These are phyloP conservation scores for Ifrita kowaldi DNA, from an alignment of 2,113 vertebrate species.

Conservation along the genomic window DNA sequence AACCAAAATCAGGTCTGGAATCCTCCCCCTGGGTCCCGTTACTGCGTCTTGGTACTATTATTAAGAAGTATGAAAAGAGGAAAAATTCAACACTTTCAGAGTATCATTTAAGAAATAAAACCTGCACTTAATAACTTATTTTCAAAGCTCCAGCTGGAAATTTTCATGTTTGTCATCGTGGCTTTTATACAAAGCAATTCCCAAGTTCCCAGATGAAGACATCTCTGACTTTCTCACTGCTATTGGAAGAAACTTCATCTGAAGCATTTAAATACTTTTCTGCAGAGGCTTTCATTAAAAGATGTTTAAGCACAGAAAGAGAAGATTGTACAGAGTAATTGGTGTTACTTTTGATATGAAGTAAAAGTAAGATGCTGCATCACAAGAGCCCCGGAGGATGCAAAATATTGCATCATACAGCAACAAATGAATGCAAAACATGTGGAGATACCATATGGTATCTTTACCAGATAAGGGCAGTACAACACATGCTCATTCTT, in stretches of 20 bases:
- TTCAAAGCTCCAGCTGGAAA: background rate
- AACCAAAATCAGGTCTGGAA: background rate
- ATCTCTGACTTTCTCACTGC: background rate
- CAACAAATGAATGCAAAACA: background rate
- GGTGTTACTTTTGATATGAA: background rate
- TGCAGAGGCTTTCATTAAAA: background rate
- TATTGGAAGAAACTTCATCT: background rate
- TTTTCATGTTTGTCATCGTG: background rate
- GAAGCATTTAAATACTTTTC: background rate
- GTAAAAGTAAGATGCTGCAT: background rate
- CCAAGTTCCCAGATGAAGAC: background rate
- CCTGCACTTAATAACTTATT: background rate
- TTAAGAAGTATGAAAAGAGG: background rate
- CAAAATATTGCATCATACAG: constrained; percentile 70
- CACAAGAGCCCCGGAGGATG: background rate
- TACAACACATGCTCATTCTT: background rate
- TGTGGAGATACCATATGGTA: constrained; percentile 5
- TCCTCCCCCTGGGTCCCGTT: background rate
- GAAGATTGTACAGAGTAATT: background rate
- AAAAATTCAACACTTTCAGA: background rate
- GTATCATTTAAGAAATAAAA: background rate
- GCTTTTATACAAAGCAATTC: background rate
- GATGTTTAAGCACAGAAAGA: background rate
- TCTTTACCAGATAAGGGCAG: background rate
- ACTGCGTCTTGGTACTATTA: background rate